phyloP scores from a whole-genome alignment of 2,888 invertebrate genomes.

The Drosophila cognata region DNA sequence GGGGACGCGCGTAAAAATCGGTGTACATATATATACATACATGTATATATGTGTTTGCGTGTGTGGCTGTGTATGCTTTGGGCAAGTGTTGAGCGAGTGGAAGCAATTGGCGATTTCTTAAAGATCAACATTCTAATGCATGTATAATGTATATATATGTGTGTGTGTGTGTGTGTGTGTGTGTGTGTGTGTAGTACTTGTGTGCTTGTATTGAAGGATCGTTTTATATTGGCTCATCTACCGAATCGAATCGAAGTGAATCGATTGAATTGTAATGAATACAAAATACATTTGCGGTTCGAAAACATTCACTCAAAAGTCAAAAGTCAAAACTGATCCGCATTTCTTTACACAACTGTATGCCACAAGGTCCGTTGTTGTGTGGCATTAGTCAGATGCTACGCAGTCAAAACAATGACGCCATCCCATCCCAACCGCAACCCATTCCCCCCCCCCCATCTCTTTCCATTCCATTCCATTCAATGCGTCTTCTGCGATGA shows the following conservation, averaged over 20 bases:
- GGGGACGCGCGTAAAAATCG: constrained; percentile 41
- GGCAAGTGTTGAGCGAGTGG: constrained; percentile 54
- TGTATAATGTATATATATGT: background rate
- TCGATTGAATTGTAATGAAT: background rate
- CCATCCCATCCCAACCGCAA: constrained; percentile 24
- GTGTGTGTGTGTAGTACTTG: background rate
- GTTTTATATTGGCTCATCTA: constrained; percentile 4
- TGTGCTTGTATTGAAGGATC: background rate
- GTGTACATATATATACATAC: background rate
- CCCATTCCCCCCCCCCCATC: background rate
- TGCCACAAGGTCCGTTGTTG: constrained; percentile 11
- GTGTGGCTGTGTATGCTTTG: constrained; percentile 16
- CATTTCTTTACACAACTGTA: background rate
- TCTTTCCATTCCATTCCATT: background rate
- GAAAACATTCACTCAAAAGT: background rate
- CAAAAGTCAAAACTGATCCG: background rate
- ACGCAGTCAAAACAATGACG: constrained; percentile 43
- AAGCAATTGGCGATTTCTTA: constrained; percentile 41
- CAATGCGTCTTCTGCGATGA: constrained; percentile 38
- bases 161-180: background rate
- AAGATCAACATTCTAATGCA: constrained; percentile 19
- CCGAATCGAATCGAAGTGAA: background rate
- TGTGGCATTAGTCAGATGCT: constrained; percentile 29
- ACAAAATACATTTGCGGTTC: background rate
- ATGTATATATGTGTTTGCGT: background rate